Evolutionary conservation across 2,797 vertebrate genomes (phyloP), one percentile per base, ranked within the genome.

Genomic region (Coregonus ussuriensis): DNA sequence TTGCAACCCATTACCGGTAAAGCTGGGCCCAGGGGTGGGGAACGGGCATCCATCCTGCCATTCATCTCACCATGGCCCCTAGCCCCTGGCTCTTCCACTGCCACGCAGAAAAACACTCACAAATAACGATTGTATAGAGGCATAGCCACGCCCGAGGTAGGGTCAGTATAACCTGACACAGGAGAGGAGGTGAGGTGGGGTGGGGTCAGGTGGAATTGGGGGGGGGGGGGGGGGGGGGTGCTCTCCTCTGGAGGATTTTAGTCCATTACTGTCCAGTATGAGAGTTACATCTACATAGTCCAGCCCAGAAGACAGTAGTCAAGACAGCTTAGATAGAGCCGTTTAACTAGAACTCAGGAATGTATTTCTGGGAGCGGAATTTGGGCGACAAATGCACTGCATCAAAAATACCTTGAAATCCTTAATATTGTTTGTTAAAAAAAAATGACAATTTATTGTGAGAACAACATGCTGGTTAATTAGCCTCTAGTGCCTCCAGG

Each of bases 1-100:
- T 94, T 92, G 92, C 91, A 92, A 88, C 81, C 88, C 91, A 94
- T 94, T 93, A 93, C 87, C 82, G 81, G 88, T 88, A 86, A 88
- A 92, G 85, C 86, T 75, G 74, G 88, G 90, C 88, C 88, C 77
- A n/a, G 77, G 87, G 88, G 15, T 9, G 25, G 6, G 31, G 52
- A 13, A 75, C 54, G 56, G 82, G 76, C 68, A 75, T 77, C 81
- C 76, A 71, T 53, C 77, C 71, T 16, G 25, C 52, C 71, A 72
- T 72, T 52, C 71, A 72, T 72, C 71, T 21, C 47, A 5, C 13
- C 25, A 51, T 54, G 47, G 83, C 67, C 84, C 77, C 81, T 54
- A 25, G 83, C 67, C 84, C 77, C 81, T 62, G 71, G 72, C 82
- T 84, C 78, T 74, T n/a, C 86, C 77, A 81, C 83, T 84, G 78